A percentile compares a stretch with the other conserved stretches of the same genome.
Conservation (phyloP, 2,113 vertebrate genomes). For the Lagopus leucura region DNA sequence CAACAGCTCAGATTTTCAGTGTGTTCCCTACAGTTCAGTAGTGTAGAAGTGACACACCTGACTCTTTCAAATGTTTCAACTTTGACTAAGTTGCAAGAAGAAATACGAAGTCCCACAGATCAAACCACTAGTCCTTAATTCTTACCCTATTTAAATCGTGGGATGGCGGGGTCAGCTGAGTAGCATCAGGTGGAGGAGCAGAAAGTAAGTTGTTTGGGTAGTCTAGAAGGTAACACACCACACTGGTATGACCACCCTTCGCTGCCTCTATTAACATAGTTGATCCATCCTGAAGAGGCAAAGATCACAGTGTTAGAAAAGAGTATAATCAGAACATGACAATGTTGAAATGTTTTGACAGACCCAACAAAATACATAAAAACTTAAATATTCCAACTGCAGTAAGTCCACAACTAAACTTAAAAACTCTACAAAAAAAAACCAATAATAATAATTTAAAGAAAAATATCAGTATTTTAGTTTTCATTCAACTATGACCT, state of each 20-base stretch:
- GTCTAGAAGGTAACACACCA: constrained; percentile 98
- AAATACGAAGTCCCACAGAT: neutral
- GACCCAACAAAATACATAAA: fast-evolving
- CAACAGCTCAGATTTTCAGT: neutral
- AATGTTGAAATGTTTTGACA: neutral
- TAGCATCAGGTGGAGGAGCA: constrained; percentile 93
- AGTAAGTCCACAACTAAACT: neutral
- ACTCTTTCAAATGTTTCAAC: neutral
- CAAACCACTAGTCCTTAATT: neutral
- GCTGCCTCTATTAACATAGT: constrained; percentile 99
- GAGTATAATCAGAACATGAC: fast-evolving
- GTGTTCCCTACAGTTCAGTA: neutral
- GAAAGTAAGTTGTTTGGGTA: constrained; percentile 99
- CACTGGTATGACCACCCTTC: constrained; percentile 98
- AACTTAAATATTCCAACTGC: neutral
- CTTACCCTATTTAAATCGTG: constrained; percentile 98
- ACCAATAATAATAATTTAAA: neutral
- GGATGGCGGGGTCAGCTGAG: constrained; percentile 96
- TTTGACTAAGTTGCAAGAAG: neutral
- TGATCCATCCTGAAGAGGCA: constrained; percentile 88
- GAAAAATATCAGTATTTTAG: neutral
- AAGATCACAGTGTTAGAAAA: neutral
- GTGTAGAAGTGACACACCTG: neutral
- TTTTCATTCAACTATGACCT: neutral
- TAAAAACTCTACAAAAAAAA: neutral